Conservation (phyloP, 2,888 invertebrate species). For the Metopia argyrocephala region DNA sequence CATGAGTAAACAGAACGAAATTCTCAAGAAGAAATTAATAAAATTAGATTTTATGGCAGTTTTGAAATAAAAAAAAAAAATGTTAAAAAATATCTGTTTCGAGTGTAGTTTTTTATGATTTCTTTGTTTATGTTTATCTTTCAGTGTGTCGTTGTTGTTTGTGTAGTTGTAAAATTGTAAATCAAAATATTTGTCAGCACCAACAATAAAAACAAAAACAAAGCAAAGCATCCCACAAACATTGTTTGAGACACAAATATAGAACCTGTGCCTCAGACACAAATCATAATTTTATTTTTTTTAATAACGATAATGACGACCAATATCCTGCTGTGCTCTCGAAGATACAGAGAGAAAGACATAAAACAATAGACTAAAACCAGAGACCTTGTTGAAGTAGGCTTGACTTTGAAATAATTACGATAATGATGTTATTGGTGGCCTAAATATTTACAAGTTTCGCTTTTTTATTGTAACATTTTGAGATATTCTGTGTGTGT, state of each 20-base stretch:
- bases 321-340: conserved; percentile 44
- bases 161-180: conserved; percentile 48
- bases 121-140: background rate
- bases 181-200: conserved; percentile 64
- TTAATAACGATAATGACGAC: conserved; percentile 49
- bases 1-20: conserved; percentile 24
- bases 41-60: conserved; percentile 52
- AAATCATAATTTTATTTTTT: conserved; percentile 62
- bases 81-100: background rate
- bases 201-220: background rate
- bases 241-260: too few relatives aligned
- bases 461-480: conserved; percentile 29
- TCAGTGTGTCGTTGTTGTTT: background rate
- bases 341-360: background rate
- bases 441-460: conserved; percentile 36
- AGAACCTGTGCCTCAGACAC: background rate
- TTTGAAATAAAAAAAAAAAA: background rate
- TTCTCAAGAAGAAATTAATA: conserved; percentile 53
- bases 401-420: conserved; percentile 2
- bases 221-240: background rate
- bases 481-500: background rate
- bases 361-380: conserved; percentile 14
- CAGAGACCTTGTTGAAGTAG: conserved; percentile 31
- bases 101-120: conserved; percentile 14
- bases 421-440: background rate